Evolutionary conservation across 2,888 invertebrate genomes (phyloP).

Genomic region (Lithophane socia): DNA sequence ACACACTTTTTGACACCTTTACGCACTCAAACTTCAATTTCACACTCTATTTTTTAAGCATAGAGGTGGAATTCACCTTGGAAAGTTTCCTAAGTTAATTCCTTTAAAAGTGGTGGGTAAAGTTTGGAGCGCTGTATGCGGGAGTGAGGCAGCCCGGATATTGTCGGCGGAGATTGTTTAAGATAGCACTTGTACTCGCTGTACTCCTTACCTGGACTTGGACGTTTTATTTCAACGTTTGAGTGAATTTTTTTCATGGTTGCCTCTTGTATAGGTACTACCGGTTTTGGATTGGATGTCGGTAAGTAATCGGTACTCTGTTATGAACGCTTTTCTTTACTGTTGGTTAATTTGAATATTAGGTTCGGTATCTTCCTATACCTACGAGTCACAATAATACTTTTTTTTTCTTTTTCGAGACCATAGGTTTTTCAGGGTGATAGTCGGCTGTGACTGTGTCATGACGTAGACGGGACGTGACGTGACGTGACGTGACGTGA

Average conservation of each 20-base stretch:
- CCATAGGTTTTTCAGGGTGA: neutral
- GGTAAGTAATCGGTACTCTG: constrained; percentile 7
- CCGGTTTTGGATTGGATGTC: constrained; percentile 9
- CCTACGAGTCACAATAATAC: no score
- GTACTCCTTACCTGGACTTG: constrained; percentile 63
- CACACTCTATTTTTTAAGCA: neutral
- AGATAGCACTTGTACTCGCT: constrained; percentile 73
- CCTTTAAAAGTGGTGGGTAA: constrained; percentile 50
- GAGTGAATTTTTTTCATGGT: constrained; percentile 47
- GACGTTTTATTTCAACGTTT: constrained; percentile 66
- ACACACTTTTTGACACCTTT: constrained; percentile 50
- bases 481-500: no score
- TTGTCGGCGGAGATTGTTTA: constrained; percentile 83
- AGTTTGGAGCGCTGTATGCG: constrained; percentile 67
- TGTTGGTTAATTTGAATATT: no score
- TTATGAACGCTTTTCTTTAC: no score
- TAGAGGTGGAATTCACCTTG: constrained; percentile 28
- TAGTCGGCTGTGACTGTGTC: neutral
- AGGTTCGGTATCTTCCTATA: no score
- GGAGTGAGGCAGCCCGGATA: constrained; percentile 77
- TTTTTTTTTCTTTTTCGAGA: no score
- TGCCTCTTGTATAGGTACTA: constrained; percentile 30
- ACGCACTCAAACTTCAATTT: neutral
- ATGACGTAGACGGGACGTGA: no score
- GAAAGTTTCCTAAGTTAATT: constrained; percentile 43